Evolutionary conservation across 2,113 vertebrate species (phyloP).

Genomic region (Epinephelus cyanopodus): DNA sequence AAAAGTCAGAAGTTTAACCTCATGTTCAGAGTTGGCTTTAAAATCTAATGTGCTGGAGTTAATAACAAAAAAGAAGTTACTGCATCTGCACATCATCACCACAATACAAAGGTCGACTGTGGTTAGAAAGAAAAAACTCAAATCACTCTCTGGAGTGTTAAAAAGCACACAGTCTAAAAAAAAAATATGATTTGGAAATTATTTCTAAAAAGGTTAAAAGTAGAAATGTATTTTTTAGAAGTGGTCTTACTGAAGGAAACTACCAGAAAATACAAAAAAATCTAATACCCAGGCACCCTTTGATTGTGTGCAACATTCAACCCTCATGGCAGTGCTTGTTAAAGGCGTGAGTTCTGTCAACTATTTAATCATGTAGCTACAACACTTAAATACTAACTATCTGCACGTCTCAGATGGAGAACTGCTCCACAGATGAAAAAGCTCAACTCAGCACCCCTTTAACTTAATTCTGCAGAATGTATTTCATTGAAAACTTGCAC

Average conservation of each 20-base stretch:
- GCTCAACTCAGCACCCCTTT: not conserved
- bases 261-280: not conserved
- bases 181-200: not conserved
- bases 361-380: not conserved
- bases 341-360: not conserved
- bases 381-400: not conserved
- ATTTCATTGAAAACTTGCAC: not conserved
- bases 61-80: not conserved
- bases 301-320: constrained; percentile 35
- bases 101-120: too few relatives aligned
- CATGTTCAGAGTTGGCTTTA: not conserved
- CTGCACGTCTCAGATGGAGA: not conserved
- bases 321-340: not conserved
- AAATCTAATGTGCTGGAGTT: not conserved
- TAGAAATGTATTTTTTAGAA: not conserved
- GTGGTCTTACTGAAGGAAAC: constrained; percentile 31
- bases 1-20: not conserved
- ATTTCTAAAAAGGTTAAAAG: not conserved
- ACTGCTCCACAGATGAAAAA: not conserved
- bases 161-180: constrained; percentile 18
- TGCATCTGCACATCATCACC: not conserved
- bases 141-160: not conserved
- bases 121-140: not conserved
- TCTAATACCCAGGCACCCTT: not conserved
- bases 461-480: not conserved